Evolutionary conservation across 2,113 vertebrate species (phyloP), one percentile per base, ranked within the genome.

Genomic region (Alosa alosa): DNA sequence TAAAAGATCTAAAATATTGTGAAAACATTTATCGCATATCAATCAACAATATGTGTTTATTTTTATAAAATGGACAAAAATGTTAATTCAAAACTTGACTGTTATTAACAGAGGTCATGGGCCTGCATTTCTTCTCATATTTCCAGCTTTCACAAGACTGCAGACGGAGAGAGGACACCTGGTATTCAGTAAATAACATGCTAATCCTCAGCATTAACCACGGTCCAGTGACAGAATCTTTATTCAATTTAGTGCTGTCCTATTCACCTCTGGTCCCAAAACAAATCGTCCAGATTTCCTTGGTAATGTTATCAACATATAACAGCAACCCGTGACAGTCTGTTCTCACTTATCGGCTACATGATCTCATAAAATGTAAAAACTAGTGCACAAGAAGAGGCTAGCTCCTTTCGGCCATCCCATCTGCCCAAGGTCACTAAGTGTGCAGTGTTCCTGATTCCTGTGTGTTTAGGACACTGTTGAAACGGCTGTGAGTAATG

Each of bases 401-500:
- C 13, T 3, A 78, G 72, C 15, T 78, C 31, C 5, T 78, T 41
- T 78, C 72, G 17, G 72, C 31, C 72, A 18, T 31, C 31, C 72
- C 31, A 31, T 78, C 72, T 78, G 72, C 17, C 72, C 31, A 78
- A 78, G 72, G 72, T 78, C 72, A 78, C 31, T 78, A 41, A 78
- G 72, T 36, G 72, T 78, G 72, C 72, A 6, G 31, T 78, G 39
- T 15, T 78, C 11, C 31, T 2, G 72, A 78, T 39, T 78, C 72
- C 72, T 78, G 72, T 78, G 41, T 39, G 72, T 78, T 31, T 78
- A 78, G 72, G 72, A 78, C 72, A 17, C 72, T 36, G 25, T 39
- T 78, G 72, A 78, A 78, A 78, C 39, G 81, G 50, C 75, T 82
- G 84, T 39, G 45, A 82, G 46, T 68, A 36, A 46, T 25, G 87